Evolutionary conservation across 2,888 invertebrate species (phyloP), one percentile per base, ranked within the genome.

Genomic region (Oconnorella tubifera): DNA sequence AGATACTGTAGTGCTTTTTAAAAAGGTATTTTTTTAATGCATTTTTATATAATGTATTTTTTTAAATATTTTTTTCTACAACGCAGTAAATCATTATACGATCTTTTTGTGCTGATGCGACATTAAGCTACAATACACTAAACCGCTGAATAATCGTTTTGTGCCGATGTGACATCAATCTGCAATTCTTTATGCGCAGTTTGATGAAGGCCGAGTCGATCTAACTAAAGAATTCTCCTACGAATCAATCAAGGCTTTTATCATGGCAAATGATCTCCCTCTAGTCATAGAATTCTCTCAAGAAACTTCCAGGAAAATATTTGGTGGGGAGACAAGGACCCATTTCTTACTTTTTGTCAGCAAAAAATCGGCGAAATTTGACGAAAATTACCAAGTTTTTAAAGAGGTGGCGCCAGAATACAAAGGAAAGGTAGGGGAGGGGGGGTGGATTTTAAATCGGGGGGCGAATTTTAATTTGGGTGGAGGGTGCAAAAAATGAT

Each of bases 251-350:
- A 89, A 89, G 83, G 88, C 89, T 75, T 97, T 96, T 86, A 88
- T 95, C 73, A 85, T 87, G 68, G 85, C 88, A 51, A 89, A 95
- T 80, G 88, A 92, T 62, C 86, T 98, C 80, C 97, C 97, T 29
- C 84, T 92, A 70, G 88, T 97, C 71, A 90, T 95, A 63, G 97
- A 97, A 83, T 98, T 98, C 86, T 95, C 92, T 75, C 95, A 96
- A 76, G 93, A 97, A 67, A 95, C 94, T 31, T 98, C 99, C 14
- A 91, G 92, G 81, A 96, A 96, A 84, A 96, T 99, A 84, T 99
- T 99, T 82, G 94, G 95, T 61, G 98, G 98, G 73, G 92, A 94
- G 66, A 91, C 99, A 84, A 97, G 98, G 85, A 92, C 90, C 77
- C 99, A 99, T 84, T 87, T 97, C 73, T 87, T 99, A 69, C 84